Evolutionary conservation across 1,140 invertebrate genomes (phyloP).

Genomic region (Drosophila pseudoobscura): DNA sequence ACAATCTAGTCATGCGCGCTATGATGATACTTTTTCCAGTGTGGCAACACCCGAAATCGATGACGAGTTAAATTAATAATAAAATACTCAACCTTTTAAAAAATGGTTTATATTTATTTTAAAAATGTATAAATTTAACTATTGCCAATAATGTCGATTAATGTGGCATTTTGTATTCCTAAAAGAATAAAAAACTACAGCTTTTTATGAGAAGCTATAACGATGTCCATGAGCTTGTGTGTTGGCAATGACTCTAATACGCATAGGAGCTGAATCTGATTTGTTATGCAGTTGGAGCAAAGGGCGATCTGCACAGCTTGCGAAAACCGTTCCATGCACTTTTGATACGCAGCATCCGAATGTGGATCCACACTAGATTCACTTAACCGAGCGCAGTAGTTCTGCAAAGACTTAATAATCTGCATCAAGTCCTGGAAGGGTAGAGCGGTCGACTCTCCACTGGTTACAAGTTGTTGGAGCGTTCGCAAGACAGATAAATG

Average conservation of each 20-base stretch:
- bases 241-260: slow-evolving; percentile 85
- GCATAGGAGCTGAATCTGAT: slow-evolving; percentile 86
- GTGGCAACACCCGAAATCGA: slow-evolving; percentile 15
- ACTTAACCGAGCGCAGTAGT: slow-evolving; percentile 82
- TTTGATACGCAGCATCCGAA: slow-evolving; percentile 81
- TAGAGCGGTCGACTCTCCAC: slow-evolving; percentile 84
- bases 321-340: slow-evolving; percentile 88
- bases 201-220: slow-evolving; percentile 84
- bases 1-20: slow-evolving; percentile 27
- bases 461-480: slow-evolving; percentile 84
- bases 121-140: too few relatives aligned
- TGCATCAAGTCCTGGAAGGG: slow-evolving; percentile 85
- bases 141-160: too few relatives aligned
- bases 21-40: neutral
- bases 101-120: too few relatives aligned
- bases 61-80: neutral
- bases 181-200: slow-evolving; percentile 15
- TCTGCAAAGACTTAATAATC: slow-evolving; percentile 83
- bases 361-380: slow-evolving; percentile 54
- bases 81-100: neutral
- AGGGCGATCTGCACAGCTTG: slow-evolving; percentile 90
- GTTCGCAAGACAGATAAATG: slow-evolving; percentile 87
- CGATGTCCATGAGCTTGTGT: slow-evolving; percentile 86
- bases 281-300: slow-evolving; percentile 89
- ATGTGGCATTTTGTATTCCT: neutral